These are phyloP conservation scores for Drosophila sp. DNA, from an alignment of 1,140 invertebrate species.

Conservation along the genomic window DNA sequence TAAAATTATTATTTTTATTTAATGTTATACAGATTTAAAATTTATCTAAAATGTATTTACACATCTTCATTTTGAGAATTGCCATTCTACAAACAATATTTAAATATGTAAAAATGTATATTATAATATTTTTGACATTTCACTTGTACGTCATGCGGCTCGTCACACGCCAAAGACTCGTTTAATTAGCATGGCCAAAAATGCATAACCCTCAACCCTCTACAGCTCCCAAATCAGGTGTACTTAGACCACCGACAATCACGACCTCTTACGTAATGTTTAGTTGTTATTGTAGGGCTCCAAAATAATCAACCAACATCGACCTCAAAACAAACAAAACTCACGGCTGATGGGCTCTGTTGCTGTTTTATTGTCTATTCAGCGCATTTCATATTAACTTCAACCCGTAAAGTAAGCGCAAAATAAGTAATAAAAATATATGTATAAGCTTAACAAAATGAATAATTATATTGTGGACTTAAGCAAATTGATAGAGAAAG, in stretches of 20 bases:
- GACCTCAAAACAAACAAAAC: slow-evolving; percentile 48
- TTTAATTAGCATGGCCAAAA: slow-evolving; percentile 62
- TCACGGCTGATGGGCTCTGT: slow-evolving; percentile 40
- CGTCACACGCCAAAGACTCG: slow-evolving; percentile 63
- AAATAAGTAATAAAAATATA: slow-evolving; percentile 25
- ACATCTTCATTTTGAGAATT: background rate
- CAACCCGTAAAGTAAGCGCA: slow-evolving; percentile 23
- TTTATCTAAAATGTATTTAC: no score
- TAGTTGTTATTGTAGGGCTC: slow-evolving; percentile 18
- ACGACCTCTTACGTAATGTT: slow-evolving; percentile 44
- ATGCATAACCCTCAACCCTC: slow-evolving; percentile 35
- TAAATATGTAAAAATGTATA: slow-evolving; percentile 29
- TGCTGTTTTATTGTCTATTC: slow-evolving; percentile 21
- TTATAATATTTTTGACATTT: slow-evolving; percentile 57
- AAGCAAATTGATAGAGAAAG: slow-evolving; percentile 13
- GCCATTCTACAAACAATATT: slow-evolving; percentile 5
- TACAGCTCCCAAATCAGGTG: slow-evolving; percentile 4
- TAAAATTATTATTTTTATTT: no score
- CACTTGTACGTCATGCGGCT: slow-evolving; percentile 64
- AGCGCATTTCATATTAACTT: slow-evolving; percentile 14
- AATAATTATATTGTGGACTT: slow-evolving; percentile 29
- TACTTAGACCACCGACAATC: slow-evolving; percentile 22
- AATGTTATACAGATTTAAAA: no score
- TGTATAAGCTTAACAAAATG: slow-evolving; percentile 16
- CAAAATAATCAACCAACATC: slow-evolving; percentile 50